Base-by-base conservation (phyloP, 2,113 vertebrate genomes). In the Alethe diademata region DNA sequence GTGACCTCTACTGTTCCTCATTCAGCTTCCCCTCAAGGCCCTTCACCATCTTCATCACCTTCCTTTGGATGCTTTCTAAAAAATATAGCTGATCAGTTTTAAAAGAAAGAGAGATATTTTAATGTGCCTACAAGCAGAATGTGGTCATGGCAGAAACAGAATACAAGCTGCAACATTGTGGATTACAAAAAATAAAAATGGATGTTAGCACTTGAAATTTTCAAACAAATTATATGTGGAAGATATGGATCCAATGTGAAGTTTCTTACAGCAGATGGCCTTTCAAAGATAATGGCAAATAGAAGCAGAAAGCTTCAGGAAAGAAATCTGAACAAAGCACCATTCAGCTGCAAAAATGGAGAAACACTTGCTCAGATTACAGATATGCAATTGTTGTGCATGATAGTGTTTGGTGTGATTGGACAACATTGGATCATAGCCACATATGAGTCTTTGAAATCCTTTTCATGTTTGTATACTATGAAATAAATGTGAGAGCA, bases 11-110 rank as follows among this genome's bases (percentile, higher is more conserved):
- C 9, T 11, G 1, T 18, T 33, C 6, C 33, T 43, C 14, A 15
- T 14, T 26, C 0, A 0, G 25, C 45, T 33, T 60, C 18, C 36
- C 45, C 45, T 76, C 38, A 33, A 51, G 33, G 62, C 12, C 17
- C 14, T 45, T 86, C 5, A 18, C 8, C 26, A 12, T 38, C 38
- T 53, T 43, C 3, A 0, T 19, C 36, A 8, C 10, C 9, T 9
- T 69, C 22, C 8, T 69, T 53, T 45, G 33, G 26, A 15, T 36
- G 11, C 18, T 76, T 36, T 60, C 36, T 60, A 4, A 45, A 76
- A 60, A 60, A 6, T 64, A 38, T 15, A 75, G 12, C 18, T 60
- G 71, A 47, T 12, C 0, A 24, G 76, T 74, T 88, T 83, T 35
- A 51, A 71, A 69, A 74, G 14, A 65, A 2, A 78, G 5, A 40